phyloP scores from a whole-genome alignment of 1,140 invertebrate species.

The Rhizoglyphus robini region DNA sequence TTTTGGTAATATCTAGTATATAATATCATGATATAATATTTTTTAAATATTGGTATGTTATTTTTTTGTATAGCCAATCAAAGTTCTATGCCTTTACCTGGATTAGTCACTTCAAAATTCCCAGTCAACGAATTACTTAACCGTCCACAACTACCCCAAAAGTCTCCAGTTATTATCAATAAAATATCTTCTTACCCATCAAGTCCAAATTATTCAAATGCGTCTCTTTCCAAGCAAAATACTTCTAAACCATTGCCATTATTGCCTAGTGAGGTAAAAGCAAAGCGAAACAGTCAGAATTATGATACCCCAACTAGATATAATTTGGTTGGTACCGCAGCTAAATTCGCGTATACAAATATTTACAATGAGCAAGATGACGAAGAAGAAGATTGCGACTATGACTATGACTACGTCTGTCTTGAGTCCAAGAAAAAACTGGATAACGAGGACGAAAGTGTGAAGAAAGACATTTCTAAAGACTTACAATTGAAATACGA shows the following conservation, averaged over 20 bases:
- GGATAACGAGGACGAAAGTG: background rate
- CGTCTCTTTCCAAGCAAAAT: background rate
- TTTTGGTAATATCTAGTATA: background rate
- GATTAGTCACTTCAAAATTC: no score
- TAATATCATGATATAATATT: no score
- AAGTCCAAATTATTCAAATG: background rate
- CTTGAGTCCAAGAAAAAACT: constrained; percentile 10
- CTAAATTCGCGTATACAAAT: background rate
- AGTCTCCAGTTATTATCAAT: background rate
- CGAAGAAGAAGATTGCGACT: constrained; percentile 5
- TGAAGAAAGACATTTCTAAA: background rate
- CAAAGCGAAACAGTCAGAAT: background rate
- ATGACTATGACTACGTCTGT: constrained; percentile 16
- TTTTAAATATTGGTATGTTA: no score
- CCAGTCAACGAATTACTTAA: no score
- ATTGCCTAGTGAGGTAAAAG: background rate
- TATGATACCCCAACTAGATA: background rate
- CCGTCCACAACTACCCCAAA: constrained; percentile 5
- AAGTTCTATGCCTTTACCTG: no score
- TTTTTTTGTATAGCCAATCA: no score
- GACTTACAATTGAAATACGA: background rate
- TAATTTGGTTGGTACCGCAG: background rate
- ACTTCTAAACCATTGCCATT: background rate
- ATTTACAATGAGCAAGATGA: background rate
- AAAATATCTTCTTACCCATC: background rate